These are phyloP conservation scores for Hyalella azteca DNA, from an alignment of 2,888 invertebrate genomes.

Conservation along the genomic window DNA sequence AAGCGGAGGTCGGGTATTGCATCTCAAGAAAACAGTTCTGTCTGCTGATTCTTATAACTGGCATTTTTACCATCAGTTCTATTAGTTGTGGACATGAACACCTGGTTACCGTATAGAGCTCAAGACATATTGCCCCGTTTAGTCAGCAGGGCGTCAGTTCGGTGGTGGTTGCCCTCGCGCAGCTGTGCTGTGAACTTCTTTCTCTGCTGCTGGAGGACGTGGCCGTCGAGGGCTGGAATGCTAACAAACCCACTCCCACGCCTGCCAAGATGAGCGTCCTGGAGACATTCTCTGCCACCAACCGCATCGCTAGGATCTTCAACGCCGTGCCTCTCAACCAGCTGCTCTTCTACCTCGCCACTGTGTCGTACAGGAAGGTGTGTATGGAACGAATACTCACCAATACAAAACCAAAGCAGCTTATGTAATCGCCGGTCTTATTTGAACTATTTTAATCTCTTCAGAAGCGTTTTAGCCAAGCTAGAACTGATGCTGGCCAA, in stretches of 20 bases:
- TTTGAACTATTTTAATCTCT: no score
- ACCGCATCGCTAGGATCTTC: conserved; percentile 74
- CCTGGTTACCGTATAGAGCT: no score
- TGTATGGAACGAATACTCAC: no score
- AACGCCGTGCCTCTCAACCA: conserved; percentile 77
- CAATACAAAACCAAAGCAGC: no score
- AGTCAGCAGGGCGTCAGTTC: conserved; percentile 88
- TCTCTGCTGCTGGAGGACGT: conserved; percentile 78
- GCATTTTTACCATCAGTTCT: no score
- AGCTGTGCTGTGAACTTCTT: conserved; percentile 79
- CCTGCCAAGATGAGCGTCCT: conserved; percentile 72
- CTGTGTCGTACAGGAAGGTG: conserved; percentile 85
- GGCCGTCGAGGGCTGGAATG: conserved; percentile 69
- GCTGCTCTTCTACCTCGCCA: conserved; percentile 84
- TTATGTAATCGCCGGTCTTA: no score
- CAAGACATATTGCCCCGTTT: no score
- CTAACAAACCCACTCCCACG: conserved; percentile 59
- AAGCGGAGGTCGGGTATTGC: neutral
- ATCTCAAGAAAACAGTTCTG: no score
- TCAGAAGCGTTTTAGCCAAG: no score
- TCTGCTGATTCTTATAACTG: no score
- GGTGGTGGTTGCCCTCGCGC: conserved; percentile 85
- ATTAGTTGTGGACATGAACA: no score
- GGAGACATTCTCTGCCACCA: conserved; percentile 72
- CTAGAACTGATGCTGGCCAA: no score